Evolutionary conservation across 2,888 invertebrate genomes (phyloP).

Genomic region (Podotricha telesiphe): DNA sequence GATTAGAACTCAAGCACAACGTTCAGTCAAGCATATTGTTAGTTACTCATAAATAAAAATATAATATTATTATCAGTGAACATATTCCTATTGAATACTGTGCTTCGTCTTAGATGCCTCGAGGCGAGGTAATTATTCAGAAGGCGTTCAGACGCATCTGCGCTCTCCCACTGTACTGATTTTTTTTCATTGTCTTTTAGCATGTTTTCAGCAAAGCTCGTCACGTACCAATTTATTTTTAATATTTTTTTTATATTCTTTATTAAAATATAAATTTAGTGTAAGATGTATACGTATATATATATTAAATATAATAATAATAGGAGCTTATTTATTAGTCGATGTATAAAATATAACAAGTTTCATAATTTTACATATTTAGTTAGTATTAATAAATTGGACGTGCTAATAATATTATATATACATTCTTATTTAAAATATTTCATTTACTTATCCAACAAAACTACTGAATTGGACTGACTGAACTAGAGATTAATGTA

Average conservation of each 20-base stretch:
- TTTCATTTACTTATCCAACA: too few species aligned
- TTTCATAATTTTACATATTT: too few species aligned
- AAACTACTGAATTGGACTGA: too few species aligned
- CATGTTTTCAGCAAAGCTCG: constrained; percentile 50
- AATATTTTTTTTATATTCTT: not conserved
- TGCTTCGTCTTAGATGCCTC: constrained; percentile 49
- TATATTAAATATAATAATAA: not conserved
- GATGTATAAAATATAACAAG: too few species aligned
- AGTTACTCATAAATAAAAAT: not conserved
- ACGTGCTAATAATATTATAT: too few species aligned
- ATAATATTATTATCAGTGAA: not conserved
- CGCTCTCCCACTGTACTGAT: constrained; percentile 59
- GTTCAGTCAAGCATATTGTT: not conserved
- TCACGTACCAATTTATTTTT: constrained; percentile 26
- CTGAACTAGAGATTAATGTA: too few species aligned
- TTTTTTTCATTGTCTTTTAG: constrained; percentile 56
- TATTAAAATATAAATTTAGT: too few species aligned
- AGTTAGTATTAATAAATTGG: too few species aligned
- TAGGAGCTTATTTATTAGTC: too few species aligned
- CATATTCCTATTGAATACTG: constrained; percentile 12
- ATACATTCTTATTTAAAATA: too few species aligned
- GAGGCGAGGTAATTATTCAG: constrained; percentile 70
- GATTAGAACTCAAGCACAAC: not conserved
- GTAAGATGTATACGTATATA: too few species aligned
- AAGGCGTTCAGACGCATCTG: constrained; percentile 73